Evolutionary conservation across 2,888 invertebrate genomes (phyloP).

Genomic region (Axea sp.): DNA sequence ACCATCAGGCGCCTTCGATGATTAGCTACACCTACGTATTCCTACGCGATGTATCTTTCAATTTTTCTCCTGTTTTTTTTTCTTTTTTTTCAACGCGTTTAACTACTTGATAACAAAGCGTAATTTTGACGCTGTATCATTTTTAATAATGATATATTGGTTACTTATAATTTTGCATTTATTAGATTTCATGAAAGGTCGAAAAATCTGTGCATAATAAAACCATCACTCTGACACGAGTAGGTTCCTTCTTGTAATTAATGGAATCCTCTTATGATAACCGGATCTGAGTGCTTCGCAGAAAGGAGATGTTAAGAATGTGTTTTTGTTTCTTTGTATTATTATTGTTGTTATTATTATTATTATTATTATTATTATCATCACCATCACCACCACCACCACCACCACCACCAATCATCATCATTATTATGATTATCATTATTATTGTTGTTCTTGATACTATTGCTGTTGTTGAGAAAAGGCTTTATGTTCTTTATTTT

Average conservation of each 20-base stretch:
- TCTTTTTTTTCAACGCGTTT: conserved; percentile 28
- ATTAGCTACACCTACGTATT: conserved; percentile 69
- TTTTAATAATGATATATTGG: conserved; percentile 1
- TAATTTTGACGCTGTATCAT: conserved; percentile 28
- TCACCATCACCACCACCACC: too few relatives aligned
- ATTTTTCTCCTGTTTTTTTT: conserved; percentile 42
- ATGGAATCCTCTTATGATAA: conserved; percentile 3
- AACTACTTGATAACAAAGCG: conserved; percentile 25
- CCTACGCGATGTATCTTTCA: conserved; percentile 57
- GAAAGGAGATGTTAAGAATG: background rate
- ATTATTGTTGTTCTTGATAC: too few relatives aligned
- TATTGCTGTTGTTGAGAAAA: too few relatives aligned
- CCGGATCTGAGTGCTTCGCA: background rate
- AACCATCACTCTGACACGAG: too few relatives aligned
- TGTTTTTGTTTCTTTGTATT: too few relatives aligned
- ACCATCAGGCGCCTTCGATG: conserved; percentile 69
- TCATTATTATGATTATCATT: too few relatives aligned
- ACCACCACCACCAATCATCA: too few relatives aligned
- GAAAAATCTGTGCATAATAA: background rate
- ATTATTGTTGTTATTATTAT: too few relatives aligned
- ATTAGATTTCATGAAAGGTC: too few relatives aligned
- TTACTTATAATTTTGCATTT: background rate
- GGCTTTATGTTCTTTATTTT: too few relatives aligned
- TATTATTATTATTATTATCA: too few relatives aligned
- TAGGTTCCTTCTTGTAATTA: background rate